Evolutionary conservation across 2,888 invertebrate species (phyloP), one percentile per base, ranked within the genome.

Genomic region (Muschampia plurimacula): DNA sequence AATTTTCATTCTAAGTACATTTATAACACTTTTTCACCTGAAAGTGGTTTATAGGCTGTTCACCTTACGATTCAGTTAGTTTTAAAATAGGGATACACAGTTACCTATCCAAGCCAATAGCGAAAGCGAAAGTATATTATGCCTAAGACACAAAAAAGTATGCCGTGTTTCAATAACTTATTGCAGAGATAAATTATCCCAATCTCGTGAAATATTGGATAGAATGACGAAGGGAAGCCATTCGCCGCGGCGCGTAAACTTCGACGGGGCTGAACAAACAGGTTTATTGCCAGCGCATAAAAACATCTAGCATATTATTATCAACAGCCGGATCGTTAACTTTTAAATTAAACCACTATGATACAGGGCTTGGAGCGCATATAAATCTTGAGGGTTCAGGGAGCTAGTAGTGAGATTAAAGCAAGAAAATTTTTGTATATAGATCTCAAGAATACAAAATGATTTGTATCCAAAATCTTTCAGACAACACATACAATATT

Each of bases 171-270:
- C 52, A 49, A 60, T 52, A 71, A 71, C 65, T 60, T 66, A 70
- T 59, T 65, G 64, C 46, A 5, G 22, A 28, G 46, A 70, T 70
- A 69, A 63, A 70, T 70, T 65, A 65, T 59, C 32, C 65, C 59
- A 55, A 64, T 69, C 22, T 59, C 10, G 70, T 59, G 65, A 65
- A 59, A 71, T 71, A 71, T 71, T 59, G 59, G 60, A 60, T n/a
- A 57, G n/a, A 60, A 32, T 15, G 22, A 22, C 57, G 15, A 32
- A 46, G 41, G 46, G 46, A 68, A 68, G 67, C 46, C 13, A 44
- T 32, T 46, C 44, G 46, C 32, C n/a, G 32, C 28, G 68, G 59
- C 68, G 57, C 44, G 39, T 68, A 60, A 44, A 39, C 55, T 67
- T 67, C 55, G 67, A 15, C 32, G 13, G 68, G 8, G 44, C 44